Evolutionary conservation across 92 coral and sea anemone species (phyloP), one percentile per base, ranked within the genome.

Genomic region (Actinernus sp.): DNA sequence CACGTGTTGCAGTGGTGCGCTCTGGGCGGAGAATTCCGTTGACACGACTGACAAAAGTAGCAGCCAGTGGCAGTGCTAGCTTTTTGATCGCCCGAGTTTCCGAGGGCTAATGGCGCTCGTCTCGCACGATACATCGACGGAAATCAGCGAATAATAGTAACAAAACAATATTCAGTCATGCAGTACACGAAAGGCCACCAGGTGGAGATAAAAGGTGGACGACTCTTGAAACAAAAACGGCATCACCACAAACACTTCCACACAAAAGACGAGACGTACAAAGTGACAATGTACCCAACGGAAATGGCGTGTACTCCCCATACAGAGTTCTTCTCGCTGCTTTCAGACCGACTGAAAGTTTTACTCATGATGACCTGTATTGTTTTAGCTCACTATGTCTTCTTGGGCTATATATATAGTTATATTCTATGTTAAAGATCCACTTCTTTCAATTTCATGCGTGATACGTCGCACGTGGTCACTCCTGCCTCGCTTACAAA

Each of bases 21-120:
- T 77, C 97, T 81, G 26, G 89, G 88, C 8, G 97, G 97, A 31
- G 97, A 90, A 36, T 90, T 90, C 40, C 73, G 81, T 34, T 81
- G 89, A 49, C 97, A 90, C 0, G 88, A 86, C 30, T 90, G 97
- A 49, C 97, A 90, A 41, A 69, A 90, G 54, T 69, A 86, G 24
- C 65, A 63, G 23, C 95, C 95, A 36, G 56, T 27, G n/a, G 52
- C 52, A 45, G 17, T 45, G 10, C 41, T 34, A 6, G 59, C 66
- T 17, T 76, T 58, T 19, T 81, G 82, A 10, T 79, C 88, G 16
- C 38, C 12, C 8, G 11, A 14, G 31, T 0, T 68, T 44, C 10
- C 45, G 14, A 11, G 82, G 65, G 32, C 65, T 55, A 12, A 49
- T 52, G 0, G 34, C 51, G 26, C n/a, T 41, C 40, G 64, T 69